Conservation (phyloP, 1,140 invertebrate species). For the Pollicipes pollicipes region DNA sequence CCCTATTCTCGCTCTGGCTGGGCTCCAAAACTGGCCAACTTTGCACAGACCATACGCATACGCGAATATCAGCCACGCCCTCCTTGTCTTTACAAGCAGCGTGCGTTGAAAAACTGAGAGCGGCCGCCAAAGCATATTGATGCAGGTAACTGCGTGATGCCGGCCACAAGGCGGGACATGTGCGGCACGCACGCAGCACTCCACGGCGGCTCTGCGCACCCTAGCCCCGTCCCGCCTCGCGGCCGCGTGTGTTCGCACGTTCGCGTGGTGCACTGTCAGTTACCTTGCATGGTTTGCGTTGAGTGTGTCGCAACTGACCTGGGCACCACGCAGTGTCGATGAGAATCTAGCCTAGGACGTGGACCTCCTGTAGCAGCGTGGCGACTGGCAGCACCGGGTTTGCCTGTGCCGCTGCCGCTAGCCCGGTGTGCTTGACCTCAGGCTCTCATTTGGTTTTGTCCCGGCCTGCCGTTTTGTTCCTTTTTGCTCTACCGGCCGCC, state of each 20-base stretch:
- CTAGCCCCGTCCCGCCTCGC: not conserved
- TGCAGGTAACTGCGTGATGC: not conserved
- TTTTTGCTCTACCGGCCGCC: not conserved
- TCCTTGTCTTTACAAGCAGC: not conserved
- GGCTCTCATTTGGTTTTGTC: not conserved
- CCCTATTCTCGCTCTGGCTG: too few species aligned
- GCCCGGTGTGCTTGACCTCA: too few species aligned
- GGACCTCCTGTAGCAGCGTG: too few species aligned
- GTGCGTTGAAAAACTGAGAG: not conserved
- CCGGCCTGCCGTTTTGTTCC: not conserved
- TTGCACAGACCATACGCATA: conserved; percentile 7
- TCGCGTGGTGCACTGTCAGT: not conserved
- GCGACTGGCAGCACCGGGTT: too few species aligned
- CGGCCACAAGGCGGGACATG: too few species aligned
- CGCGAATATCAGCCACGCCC: not conserved
- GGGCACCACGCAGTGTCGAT: too few species aligned
- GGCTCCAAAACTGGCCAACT: too few species aligned
- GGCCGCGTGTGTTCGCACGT: not conserved
- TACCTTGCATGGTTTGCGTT: not conserved
- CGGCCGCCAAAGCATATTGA: not conserved
- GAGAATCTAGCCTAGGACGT: too few species aligned
- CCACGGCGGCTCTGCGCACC: not conserved
- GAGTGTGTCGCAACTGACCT: too few species aligned
- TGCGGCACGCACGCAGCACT: too few species aligned
- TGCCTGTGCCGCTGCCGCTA: too few species aligned